Evolutionary conservation across 2,797 vertebrate genomes (phyloP).

Genomic region (Hydrocynus forskahlii): DNA sequence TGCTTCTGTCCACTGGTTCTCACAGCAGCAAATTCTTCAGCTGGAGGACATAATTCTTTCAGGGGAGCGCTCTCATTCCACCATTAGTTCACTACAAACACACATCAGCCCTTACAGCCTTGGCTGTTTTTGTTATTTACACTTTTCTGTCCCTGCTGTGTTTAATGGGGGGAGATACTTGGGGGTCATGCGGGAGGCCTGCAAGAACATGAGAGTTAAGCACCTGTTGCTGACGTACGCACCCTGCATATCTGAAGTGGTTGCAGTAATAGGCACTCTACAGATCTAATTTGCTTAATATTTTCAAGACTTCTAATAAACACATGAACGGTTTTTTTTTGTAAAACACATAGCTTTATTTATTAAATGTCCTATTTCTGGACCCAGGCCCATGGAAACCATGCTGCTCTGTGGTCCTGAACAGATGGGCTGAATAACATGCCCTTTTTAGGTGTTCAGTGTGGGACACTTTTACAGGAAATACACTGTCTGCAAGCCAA

Average conservation of each 20-base stretch:
- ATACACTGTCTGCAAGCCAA: conserved; percentile 51
- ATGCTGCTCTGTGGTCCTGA: conserved; percentile 27
- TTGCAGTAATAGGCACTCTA: neutral
- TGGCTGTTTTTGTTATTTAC: conserved; percentile 28
- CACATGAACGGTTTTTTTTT: no score
- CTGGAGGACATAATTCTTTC: conserved; percentile 53
- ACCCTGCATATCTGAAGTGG: conserved; percentile 1
- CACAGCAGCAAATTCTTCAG: conserved; percentile 49
- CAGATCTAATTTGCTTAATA: no score
- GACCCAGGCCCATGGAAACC: conserved; percentile 48
- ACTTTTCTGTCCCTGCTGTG: conserved; percentile 49
- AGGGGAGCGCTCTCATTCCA: conserved; percentile 36
- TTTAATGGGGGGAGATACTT: neutral
- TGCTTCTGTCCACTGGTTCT: conserved; percentile 50
- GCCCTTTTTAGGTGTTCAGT: conserved; percentile 70
- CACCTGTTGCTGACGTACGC: conserved; percentile 59
- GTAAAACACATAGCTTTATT: conserved; percentile 30
- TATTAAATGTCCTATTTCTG: conserved; percentile 53
- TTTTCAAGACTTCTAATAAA: no score
- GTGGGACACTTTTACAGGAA: conserved; percentile 43
- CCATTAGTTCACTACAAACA: conserved; percentile 43
- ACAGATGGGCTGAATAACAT: conserved; percentile 56
- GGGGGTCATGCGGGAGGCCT: conserved; percentile 4
- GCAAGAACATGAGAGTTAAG: conserved; percentile 47
- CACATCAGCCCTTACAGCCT: conserved; percentile 32